Percentiles rank a stretch among this genome's conserved stretches.
These are phyloP conservation scores for Anoplopoma fimbria DNA, from an alignment of 2,113 vertebrate genomes.

Conservation along the genomic window DNA sequence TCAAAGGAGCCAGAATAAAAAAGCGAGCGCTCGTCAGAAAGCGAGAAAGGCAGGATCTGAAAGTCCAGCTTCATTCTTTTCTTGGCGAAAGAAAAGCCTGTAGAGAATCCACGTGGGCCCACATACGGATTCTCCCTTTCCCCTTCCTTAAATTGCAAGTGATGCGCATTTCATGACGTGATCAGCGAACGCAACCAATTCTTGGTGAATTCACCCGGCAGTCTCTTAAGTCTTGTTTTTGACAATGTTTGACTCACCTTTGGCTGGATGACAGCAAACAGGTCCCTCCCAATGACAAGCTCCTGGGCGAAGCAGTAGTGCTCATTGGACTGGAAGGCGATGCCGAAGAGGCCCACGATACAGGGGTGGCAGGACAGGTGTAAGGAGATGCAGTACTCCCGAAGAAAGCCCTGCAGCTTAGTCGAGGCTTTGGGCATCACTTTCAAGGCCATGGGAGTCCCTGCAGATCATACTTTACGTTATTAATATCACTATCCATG, in stretches of 20 bases:
- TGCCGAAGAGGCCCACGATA: constrained; percentile 91
- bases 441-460: constrained; percentile 94
- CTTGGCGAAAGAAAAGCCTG: background rate
- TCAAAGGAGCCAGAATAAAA: background rate
- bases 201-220: background rate
- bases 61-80: too few relatives aligned
- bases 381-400: constrained; percentile 94
- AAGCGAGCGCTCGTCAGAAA: background rate
- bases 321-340: constrained; percentile 90
- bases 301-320: constrained; percentile 94
- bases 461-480: constrained; percentile 69
- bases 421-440: constrained; percentile 92
- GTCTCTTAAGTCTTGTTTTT: background rate
- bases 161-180: background rate
- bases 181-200: background rate
- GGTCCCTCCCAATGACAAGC: constrained; percentile 89
- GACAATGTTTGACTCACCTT: constrained; percentile 80
- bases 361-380: constrained; percentile 90
- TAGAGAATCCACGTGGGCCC: background rate
- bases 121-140: too few relatives aligned
- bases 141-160: too few relatives aligned
- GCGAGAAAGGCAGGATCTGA: background rate
- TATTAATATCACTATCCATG: constrained; percentile 4
- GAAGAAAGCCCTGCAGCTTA: constrained; percentile 91
- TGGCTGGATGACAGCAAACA: constrained; percentile 93